Evolutionary conservation across 2,888 invertebrate species (phyloP).

Genomic region (Shargacucullia verbasci): DNA sequence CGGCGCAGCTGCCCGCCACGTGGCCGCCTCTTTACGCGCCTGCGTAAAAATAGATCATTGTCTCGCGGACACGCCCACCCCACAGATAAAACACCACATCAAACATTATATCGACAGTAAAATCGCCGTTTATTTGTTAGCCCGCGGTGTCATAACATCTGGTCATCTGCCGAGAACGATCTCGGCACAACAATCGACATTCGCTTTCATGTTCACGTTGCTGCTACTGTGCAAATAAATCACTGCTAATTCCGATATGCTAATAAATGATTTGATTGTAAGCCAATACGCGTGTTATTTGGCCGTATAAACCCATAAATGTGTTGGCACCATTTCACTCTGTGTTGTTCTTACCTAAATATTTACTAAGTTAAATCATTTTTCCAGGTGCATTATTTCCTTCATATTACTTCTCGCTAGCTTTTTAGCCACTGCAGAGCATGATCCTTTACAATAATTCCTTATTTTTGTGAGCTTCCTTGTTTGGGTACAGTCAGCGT

Average conservation of each 20-base stretch:
- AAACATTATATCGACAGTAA: slow-evolving; percentile 78
- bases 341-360: slow-evolving; percentile 20
- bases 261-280: slow-evolving; percentile 57
- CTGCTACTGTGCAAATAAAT: slow-evolving; percentile 58
- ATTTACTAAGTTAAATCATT: not conserved
- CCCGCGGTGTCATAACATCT: slow-evolving; percentile 65
- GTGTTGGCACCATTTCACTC: slow-evolving; percentile 21
- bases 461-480: no score
- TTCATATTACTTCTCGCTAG: no score
- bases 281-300: slow-evolving; percentile 47
- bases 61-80: slow-evolving; percentile 84
- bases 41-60: slow-evolving; percentile 87
- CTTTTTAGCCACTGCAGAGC: no score
- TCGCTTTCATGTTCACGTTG: slow-evolving; percentile 64
- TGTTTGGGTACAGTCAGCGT: no score
- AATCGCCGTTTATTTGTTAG: slow-evolving; percentile 79
- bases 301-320: slow-evolving; percentile 37
- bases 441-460: no score
- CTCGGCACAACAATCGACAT: slow-evolving; percentile 55
- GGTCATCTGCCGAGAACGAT: slow-evolving; percentile 45
- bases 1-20: slow-evolving; percentile 86
- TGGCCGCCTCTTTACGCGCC: slow-evolving; percentile 83
- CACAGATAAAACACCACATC: slow-evolving; percentile 87
- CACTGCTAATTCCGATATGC: slow-evolving; percentile 57
- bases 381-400: not conserved